Conservation (phyloP, 2,797 vertebrate species). For the Sebastes vulpes region DNA sequence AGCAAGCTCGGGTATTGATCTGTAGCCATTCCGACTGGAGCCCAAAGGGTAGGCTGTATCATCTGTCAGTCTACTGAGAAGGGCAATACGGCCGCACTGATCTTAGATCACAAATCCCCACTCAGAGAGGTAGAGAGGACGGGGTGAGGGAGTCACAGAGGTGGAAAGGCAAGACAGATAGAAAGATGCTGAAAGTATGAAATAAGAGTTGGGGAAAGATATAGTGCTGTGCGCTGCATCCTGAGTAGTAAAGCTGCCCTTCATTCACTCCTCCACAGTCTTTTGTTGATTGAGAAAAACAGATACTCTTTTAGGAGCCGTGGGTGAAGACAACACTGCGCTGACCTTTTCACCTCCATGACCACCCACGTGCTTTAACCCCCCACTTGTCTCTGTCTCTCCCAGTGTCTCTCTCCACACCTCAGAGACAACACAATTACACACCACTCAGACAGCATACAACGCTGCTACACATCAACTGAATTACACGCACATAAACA, state of each 20-base stretch:
- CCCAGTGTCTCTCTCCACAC: constrained; percentile 42
- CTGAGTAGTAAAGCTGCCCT: background rate
- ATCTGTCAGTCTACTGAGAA: constrained; percentile 75
- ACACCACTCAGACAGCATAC: constrained; percentile 2
- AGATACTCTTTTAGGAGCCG: constrained; percentile 14
- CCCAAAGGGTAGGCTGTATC: constrained; percentile 77
- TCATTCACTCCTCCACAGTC: background rate
- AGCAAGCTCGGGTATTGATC: constrained; percentile 77
- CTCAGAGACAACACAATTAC: constrained; percentile 54
- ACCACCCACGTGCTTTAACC: constrained; percentile 48
- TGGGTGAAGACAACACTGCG: constrained; percentile 29
- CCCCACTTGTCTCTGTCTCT: background rate
- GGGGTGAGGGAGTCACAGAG: background rate
- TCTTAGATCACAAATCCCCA: constrained; percentile 73
- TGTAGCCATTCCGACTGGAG: constrained; percentile 65
- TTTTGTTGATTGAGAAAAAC: constrained; percentile 69
- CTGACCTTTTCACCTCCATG: constrained; percentile 62
- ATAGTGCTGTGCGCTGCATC: background rate
- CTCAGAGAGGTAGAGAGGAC: constrained; percentile 13
- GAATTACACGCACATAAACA: constrained; percentile 19
- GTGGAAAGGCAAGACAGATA: background rate
- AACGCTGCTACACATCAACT: constrained; percentile 17
- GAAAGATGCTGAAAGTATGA: constrained; percentile 37
- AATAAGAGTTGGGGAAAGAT: constrained; percentile 21
- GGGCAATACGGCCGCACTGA: constrained; percentile 66